Base-by-base conservation (phyloP, 2,888 invertebrate genomes). In the Salpingus planirostris region DNA sequence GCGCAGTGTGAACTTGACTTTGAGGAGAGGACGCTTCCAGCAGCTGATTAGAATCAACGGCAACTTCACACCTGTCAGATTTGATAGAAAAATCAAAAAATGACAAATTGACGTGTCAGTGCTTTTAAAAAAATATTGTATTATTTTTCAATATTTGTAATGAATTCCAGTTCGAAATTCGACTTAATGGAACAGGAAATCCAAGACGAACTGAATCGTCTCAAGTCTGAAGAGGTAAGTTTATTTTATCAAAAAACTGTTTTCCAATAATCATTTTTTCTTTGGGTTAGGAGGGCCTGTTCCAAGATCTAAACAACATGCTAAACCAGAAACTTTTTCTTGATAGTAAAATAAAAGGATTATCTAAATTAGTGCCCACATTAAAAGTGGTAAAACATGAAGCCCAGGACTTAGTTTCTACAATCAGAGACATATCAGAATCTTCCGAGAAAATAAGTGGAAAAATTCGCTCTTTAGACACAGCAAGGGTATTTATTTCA, bases 371-470 rank as follows among this genome's bases (percentile, higher is more conserved):
- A 8, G 70, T 91, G 59, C 79, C 83, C 2, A 83, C 82, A 52
- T 69, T 95, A n/a, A 77, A 78, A 44, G 68, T 80, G 12, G 76
- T 91, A 8, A 79, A 80, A 55, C 67, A 70, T 1, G 90, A 91
- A 61, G 79, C 91, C 2, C 78, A 81, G 44, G 79, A 84, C 44
- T 74, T 98, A 15, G 78, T 84, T 2, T 75, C 76, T 36, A 91
- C 91, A 73, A 88, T 97, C 15, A 74, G 80, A 15, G 80, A 80
- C 54, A 93, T 96, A 1, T 90, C 93, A 3, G 73, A 76, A 13
- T 69, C 95, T 27, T 95, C 95, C 0, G 87, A 90, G 53, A 89
- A 88, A 60, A 96, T 98, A 31, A 93, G 92, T 57, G 86, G 88
- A 13, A 96, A 95, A 79, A 96, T 97, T 10, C 75, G 93, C 6